Evolutionary conservation across 2,888 invertebrate genomes (phyloP).

Genomic region (Ennomos quercinarius): DNA sequence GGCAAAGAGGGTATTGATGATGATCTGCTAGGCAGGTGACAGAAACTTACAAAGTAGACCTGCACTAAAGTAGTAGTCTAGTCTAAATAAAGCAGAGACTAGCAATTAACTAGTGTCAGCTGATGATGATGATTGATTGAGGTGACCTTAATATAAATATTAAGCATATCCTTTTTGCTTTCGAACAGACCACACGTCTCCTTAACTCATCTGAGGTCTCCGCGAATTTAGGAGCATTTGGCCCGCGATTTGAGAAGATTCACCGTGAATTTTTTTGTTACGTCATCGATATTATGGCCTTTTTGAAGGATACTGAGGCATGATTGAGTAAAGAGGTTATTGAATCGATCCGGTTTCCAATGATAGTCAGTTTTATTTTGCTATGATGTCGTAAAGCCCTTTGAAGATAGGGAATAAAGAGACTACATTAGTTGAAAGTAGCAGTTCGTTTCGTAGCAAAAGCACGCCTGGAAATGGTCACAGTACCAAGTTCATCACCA

Average conservation of each 20-base stretch:
- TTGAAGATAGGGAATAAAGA: neutral
- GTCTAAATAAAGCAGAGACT: no score
- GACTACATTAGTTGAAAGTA: neutral
- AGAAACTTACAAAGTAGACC: neutral
- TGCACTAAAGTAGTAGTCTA: neutral
- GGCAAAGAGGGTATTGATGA: no score
- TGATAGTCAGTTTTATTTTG: constrained; percentile 7
- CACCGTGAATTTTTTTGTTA: constrained; percentile 19
- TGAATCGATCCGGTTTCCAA: constrained; percentile 7
- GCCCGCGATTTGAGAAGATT: constrained; percentile 20
- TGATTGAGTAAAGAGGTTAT: constrained; percentile 13
- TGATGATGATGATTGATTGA: no score
- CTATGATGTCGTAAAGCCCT: neutral
- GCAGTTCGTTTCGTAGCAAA: no score
- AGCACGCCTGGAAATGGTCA: no score
- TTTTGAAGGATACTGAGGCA: constrained; percentile 6
- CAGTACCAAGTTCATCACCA: no score
- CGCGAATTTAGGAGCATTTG: constrained; percentile 20
- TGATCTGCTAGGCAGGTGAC: no score
- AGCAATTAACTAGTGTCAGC: no score
- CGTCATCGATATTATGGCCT: constrained; percentile 29
- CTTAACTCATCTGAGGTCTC: constrained; percentile 4
- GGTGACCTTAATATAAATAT: no score
- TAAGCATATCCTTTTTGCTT: neutral
- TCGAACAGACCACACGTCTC: constrained; percentile 4